These are phyloP conservation scores for Diarsia brunnea DNA, from an alignment of 2,888 invertebrate species.

Conservation along the genomic window DNA sequence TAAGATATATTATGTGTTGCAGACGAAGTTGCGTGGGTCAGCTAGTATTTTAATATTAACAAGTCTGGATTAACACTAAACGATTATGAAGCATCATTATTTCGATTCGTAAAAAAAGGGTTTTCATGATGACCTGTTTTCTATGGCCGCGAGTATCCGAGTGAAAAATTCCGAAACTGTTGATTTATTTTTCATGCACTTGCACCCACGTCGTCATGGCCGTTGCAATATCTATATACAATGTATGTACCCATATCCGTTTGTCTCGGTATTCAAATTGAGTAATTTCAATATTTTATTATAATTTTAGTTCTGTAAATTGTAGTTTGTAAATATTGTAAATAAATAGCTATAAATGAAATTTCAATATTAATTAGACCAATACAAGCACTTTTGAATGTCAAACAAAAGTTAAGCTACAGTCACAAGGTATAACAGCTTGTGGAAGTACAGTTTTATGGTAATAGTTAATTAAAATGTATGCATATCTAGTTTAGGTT, in stretches of 20 bases:
- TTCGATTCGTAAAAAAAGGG: neutral
- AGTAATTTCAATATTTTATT: too few species aligned
- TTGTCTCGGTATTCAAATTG: too few species aligned
- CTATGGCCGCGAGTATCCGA: slow-evolving; percentile 7
- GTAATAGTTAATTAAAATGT: neutral
- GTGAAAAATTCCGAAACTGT: neutral
- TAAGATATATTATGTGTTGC: too few species aligned
- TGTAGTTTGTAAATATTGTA: too few species aligned
- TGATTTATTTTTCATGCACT: neutral
- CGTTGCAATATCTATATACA: neutral
- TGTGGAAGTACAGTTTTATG: neutral
- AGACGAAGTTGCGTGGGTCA: too few species aligned
- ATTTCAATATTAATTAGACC: too few species aligned
- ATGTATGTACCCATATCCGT: too few species aligned
- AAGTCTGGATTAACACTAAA: neutral
- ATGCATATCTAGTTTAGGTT: neutral
- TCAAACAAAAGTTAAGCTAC: too few species aligned
- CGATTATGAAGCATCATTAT: slow-evolving; percentile 9
- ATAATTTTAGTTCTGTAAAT: too few species aligned
- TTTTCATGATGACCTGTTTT: neutral
- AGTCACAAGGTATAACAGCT: too few species aligned
- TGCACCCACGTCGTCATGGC: neutral
- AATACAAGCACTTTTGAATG: too few species aligned
- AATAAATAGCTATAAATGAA: too few species aligned
- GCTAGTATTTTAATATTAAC: neutral